Conservation (phyloP, 2,797 vertebrate species). For the Sebastes oblongus region DNA sequence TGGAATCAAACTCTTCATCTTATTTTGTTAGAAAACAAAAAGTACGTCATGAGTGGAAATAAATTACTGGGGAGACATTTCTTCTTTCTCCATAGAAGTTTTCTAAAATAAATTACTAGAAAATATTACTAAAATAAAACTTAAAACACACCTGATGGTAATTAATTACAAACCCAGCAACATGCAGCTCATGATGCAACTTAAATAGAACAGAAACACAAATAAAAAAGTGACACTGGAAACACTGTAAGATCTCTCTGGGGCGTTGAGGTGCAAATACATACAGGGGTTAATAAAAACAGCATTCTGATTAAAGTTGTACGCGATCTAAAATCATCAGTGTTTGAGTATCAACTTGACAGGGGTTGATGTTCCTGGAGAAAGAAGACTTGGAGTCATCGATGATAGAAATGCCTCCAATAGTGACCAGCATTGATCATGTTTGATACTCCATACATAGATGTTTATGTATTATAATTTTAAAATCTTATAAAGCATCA, state of each 20-base stretch:
- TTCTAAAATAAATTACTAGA: constrained; percentile 71
- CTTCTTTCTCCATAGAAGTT: not conserved
- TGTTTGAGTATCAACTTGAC: not conserved
- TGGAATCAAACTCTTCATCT: constrained; percentile 22
- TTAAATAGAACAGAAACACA: not conserved
- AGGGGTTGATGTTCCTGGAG: not conserved
- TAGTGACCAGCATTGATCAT: not conserved
- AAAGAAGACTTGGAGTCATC: not conserved
- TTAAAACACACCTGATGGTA: constrained; percentile 19
- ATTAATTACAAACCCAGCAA: constrained; percentile 9
- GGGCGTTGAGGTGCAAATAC: not conserved
- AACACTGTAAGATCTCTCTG: not conserved
- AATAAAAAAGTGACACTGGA: not conserved
- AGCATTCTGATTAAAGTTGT: not conserved
- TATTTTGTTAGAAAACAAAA: constrained; percentile 17
- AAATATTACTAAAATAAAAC: constrained; percentile 25
- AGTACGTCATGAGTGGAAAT: not conserved
- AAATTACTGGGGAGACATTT: not conserved
- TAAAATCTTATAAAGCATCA: not conserved
- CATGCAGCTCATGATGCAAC: not conserved
- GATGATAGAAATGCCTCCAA: not conserved
- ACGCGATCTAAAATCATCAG: not conserved
- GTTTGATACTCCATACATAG: not conserved
- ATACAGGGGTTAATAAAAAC: not conserved
- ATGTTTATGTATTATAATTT: not conserved